Evolutionary conservation across 1,140 invertebrate species (phyloP).

Genomic region (Tribolium madens): DNA sequence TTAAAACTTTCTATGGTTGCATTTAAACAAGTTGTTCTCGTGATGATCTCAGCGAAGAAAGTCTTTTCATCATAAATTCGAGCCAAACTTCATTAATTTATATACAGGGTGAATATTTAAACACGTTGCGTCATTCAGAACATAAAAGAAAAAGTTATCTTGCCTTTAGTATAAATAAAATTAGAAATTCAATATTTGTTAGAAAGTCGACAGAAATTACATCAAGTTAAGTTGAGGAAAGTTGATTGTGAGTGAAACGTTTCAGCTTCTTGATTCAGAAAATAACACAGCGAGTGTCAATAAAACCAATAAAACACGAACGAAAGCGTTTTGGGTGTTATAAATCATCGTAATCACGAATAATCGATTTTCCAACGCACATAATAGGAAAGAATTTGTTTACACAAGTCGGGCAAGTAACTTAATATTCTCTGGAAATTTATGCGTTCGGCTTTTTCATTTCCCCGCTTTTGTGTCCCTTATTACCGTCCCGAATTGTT

Average conservation of each 20-base stretch:
- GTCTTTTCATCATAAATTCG: neutral
- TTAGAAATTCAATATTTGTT: neutral
- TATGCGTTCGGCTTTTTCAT: conserved; percentile 1
- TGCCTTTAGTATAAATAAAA: neutral
- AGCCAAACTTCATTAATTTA: conserved; percentile 6
- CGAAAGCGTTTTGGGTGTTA: neutral
- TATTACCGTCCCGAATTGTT: neutral
- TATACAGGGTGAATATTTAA: neutral
- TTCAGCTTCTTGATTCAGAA: neutral
- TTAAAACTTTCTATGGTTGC: conserved; percentile 3
- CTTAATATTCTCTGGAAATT: neutral
- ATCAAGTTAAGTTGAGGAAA: neutral
- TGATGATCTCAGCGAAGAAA: neutral
- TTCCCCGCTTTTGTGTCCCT: neutral
- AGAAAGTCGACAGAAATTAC: neutral
- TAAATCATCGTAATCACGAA: neutral
- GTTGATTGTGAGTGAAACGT: neutral
- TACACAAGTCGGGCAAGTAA: neutral
- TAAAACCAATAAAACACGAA: neutral
- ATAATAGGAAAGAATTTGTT: neutral
- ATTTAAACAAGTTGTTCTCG: conserved; percentile 1
- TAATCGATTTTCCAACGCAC: neutral
- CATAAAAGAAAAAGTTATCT: neutral
- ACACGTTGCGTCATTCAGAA: neutral
- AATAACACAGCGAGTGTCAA: neutral